phyloP scores from a whole-genome alignment of 2,113 vertebrate species.

The Xenopus tropicalis region DNA sequence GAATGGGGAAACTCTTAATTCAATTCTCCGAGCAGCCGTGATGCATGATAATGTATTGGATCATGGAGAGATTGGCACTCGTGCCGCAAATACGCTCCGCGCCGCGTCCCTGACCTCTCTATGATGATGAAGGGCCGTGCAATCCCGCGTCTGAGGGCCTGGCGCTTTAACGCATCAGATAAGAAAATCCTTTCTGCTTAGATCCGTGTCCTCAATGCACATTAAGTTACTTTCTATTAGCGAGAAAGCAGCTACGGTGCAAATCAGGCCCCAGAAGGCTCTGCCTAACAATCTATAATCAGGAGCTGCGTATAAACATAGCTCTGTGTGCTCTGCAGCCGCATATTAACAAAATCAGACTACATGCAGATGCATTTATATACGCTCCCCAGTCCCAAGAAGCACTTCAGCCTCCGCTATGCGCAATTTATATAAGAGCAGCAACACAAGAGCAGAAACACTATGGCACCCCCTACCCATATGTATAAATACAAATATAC shows the following conservation, averaged over 20 bases:
- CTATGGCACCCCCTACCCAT: too few species aligned
- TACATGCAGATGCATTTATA: slow-evolving; percentile 4
- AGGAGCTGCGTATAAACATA: slow-evolving; percentile 9
- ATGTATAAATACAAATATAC: too few species aligned
- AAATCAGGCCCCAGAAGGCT: slow-evolving; percentile 10
- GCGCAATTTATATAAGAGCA: too few species aligned
- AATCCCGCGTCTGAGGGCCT: too few species aligned
- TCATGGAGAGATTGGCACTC: too few species aligned
- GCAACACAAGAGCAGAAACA: neutral
- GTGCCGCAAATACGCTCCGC: too few species aligned
- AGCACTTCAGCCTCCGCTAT: neutral
- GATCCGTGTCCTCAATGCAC: slow-evolving; percentile 5
- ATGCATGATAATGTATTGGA: too few species aligned
- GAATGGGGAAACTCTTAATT: too few species aligned
- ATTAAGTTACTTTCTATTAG: slow-evolving; percentile 29
- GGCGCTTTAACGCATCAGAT: neutral
- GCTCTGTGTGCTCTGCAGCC: slow-evolving; percentile 1
- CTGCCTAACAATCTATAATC: slow-evolving; percentile 7
- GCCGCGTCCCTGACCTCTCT: too few species aligned
- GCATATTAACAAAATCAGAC: neutral
- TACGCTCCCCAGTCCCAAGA: neutral
- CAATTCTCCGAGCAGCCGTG: too few species aligned
- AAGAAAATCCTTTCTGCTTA: neutral
- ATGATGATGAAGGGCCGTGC: too few species aligned
- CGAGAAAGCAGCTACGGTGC: slow-evolving; percentile 7